phyloP scores from a whole-genome alignment of 2,113 vertebrate species.

The Astatoreochromis straeleni region DNA sequence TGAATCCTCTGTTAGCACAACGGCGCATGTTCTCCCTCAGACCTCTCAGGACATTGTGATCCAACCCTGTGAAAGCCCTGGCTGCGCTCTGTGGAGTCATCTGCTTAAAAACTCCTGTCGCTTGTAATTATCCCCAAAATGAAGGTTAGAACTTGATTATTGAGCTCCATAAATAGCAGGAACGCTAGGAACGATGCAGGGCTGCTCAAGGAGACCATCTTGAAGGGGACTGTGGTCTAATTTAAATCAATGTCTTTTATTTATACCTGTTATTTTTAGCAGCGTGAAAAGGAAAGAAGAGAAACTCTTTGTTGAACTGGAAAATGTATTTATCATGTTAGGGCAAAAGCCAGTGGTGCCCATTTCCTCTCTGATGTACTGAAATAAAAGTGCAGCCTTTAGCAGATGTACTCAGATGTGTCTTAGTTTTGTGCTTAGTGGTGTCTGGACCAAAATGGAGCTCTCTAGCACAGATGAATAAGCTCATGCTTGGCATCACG shows the following conservation, averaged over 20 bases:
- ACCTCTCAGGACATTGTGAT: neutral
- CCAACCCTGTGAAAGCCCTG: neutral
- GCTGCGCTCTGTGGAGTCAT: neutral
- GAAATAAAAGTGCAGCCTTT: neutral
- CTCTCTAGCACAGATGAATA: neutral
- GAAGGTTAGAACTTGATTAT: neutral
- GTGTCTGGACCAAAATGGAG: neutral
- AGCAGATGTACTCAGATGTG: neutral
- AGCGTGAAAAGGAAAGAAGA: neutral
- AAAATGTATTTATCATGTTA: neutral
- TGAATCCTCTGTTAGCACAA: neutral
- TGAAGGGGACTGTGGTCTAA: neutral
- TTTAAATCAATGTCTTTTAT: neutral
- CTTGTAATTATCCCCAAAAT: neutral
- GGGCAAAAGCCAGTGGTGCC: neutral
- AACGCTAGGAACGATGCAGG: neutral
- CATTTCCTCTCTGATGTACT: neutral
- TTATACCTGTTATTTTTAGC: neutral
- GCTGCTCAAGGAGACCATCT: neutral
- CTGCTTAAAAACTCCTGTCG: neutral
- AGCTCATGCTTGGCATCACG: neutral
- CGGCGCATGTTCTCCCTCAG: neutral
- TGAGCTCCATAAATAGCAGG: neutral
- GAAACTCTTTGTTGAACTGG: neutral
- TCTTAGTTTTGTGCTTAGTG: neutral